Evolutionary conservation across 2,888 invertebrate species (phyloP), one percentile per base, ranked within the genome.

Genomic region (Ferdinandea cuprea): DNA sequence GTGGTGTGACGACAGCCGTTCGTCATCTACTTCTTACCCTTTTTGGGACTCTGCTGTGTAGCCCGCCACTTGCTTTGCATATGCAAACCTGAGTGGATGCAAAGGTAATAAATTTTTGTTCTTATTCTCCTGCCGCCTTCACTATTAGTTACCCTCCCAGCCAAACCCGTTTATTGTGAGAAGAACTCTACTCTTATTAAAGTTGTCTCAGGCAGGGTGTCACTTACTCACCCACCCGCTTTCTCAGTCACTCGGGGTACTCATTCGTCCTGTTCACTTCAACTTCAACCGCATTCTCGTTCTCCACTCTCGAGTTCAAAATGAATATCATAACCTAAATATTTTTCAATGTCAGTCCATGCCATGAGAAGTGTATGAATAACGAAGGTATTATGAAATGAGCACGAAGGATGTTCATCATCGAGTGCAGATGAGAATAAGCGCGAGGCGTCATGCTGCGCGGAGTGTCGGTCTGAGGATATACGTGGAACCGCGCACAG

Each of bases 311-410:
- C 66, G 63, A 37, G 61, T 69, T 63, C 50, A 83, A 83, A 78
- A 72, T 73, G 72, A 78, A 78, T 83, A 73, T 72, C 77, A 68
- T 78, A 83, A 83, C 83, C 83, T 73, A 73, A 83, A 83, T 83
- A 78, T 83, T 68, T 83, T 83, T 83, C 83, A 83, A 83, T 83
- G 83, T 68, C 78, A 83, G 52, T 40, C 32, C 35, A 66, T 65
- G n/a, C n/a, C n/a, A n/a, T n/a, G n/a, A n/a, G 69, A 52, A 69
- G 63, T 37, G 32, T 50, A 21, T 28, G 19, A 71, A n/a, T n/a
- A 63, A 11, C 8, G 15, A 32, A 28, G 7, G 40, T 81, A 32
- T 59, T n/a, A n/a, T n/a, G n/a, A n/a, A n/a, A 17, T 52, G 58
- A 54, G 40, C 42, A 17, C 48, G 66, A 50, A 58, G 46, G 69